Base-by-base conservation (phyloP, 2,113 vertebrate genomes). In the Oreochromis tanganicae region DNA sequence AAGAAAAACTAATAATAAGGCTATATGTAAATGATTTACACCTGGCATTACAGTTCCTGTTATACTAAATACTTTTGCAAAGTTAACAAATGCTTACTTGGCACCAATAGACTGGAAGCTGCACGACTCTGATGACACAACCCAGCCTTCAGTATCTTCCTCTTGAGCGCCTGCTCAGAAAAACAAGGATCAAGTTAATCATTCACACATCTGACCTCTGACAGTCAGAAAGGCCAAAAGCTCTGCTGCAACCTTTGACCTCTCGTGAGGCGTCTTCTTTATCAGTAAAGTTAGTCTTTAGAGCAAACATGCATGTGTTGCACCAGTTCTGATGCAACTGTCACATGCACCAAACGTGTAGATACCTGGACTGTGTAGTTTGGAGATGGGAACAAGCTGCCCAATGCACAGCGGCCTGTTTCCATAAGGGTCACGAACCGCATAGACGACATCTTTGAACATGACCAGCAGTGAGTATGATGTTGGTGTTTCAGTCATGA, bases 61-160 rank as follows among this genome's bases (percentile, higher is more conserved):
- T 5, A 19, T 1, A 36, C 9, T 17, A n/a, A 10, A 27, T 11
- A 82, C 3, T 4, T 3, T 11, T 16, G 11, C 6, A 17, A 10
- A 3, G 2, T 34, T 52, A 6, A 7, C 4, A 27, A 82, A 85
- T 90, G 96, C 97, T 95, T 61, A 99, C 98, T 96, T 97, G 84
- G 99, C 99, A 80, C 99, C 99, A 7, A 99, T 99, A 88, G 99
- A 99, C 96, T 99, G 97, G 95, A 99, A 99, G 94, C 98, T 99
- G 90, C 99, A 99, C 48, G 99, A 99, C 94, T 99, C 99, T 6
- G 99, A 99, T 13, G 99, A 99, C 73, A 99, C 97, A 12, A 99
- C 98, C 99, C 99, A 99, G 71, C 98, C 99, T 95, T 99, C 98
- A 0, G 98, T 98, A 94, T 98, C 97, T 88, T 93, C 95, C 81